Evolutionary conservation across 2,888 invertebrate species (phyloP).

Genomic region (Sminthurinus aureus): DNA sequence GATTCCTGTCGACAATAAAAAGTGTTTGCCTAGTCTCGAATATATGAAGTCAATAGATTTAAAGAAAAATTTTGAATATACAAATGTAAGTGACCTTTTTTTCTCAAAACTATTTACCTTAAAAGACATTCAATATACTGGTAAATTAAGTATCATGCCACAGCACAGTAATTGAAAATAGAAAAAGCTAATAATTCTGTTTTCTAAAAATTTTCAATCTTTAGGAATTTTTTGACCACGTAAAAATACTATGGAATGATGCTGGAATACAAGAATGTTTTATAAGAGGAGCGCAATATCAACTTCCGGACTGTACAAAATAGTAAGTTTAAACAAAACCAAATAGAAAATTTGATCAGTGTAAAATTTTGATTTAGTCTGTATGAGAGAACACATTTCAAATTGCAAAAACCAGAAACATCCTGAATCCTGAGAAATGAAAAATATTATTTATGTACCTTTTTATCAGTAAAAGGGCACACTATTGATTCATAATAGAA

Average conservation of each 20-base stretch:
- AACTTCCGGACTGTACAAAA: constrained; percentile 81
- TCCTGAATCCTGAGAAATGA: no score
- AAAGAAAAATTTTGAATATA: constrained; percentile 46
- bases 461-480: no score
- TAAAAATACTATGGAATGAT: constrained; percentile 75
- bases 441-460: no score
- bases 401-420: no score
- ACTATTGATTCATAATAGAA: no score
- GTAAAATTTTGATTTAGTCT: background rate
- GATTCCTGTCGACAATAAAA: constrained; percentile 67
- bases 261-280: constrained; percentile 75
- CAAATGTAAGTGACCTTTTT: constrained; percentile 39
- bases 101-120: no score
- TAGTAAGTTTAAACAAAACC: constrained; percentile 70
- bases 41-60: constrained; percentile 60
- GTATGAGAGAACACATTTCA: no score
- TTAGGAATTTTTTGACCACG: constrained; percentile 77
- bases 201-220: constrained; percentile 62
- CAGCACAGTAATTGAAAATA: background rate
- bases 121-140: no score
- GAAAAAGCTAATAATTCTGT: background rate
- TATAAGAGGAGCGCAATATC: constrained; percentile 77
- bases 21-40: constrained; percentile 64
- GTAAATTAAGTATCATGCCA: background rate
- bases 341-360: background rate